Evolutionary conservation across 1,140 invertebrate species (phyloP).

Genomic region (Drosophila pseudoananassae): DNA sequence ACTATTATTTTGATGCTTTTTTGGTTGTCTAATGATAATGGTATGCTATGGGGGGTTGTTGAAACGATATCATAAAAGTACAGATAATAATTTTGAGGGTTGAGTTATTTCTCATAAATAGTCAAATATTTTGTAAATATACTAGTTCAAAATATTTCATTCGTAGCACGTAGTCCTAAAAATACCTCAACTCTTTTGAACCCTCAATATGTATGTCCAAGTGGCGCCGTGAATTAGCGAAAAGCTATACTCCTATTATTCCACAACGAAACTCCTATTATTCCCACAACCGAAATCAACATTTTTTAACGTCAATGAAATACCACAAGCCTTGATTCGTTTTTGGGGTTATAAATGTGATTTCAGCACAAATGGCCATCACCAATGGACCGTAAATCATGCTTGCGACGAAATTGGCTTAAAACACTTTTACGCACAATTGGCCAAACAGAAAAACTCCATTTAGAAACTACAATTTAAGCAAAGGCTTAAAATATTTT

Average conservation of each 20-base stretch:
- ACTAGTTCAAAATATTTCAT: too few species aligned
- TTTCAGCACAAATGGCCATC: constrained; percentile 47
- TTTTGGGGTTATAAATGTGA: constrained; percentile 17
- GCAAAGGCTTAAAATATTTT: neutral
- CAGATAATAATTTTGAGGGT: too few species aligned
- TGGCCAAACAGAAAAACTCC: constrained; percentile 30
- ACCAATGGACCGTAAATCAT: constrained; percentile 68
- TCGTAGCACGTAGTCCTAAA: neutral
- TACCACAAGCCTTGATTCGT: constrained; percentile 57
- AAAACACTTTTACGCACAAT: constrained; percentile 65
- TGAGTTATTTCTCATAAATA: too few species aligned
- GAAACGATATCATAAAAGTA: too few species aligned
- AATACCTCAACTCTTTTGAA: neutral
- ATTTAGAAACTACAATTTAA: neutral
- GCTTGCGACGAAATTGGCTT: constrained; percentile 55
- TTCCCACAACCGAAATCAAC: constrained; percentile 14
- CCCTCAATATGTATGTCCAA: constrained; percentile 57
- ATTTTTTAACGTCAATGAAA: constrained; percentile 31
- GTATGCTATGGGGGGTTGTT: too few species aligned
- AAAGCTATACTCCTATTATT: constrained; percentile 24
- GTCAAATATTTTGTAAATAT: too few species aligned
- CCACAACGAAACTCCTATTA: constrained; percentile 9
- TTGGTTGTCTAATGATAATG: neutral
- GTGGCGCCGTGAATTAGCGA: constrained; percentile 52
- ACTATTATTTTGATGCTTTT: neutral